These are phyloP conservation scores for Meda fulgida DNA, from an alignment of 2,797 vertebrate genomes.

Conservation along the genomic window DNA sequence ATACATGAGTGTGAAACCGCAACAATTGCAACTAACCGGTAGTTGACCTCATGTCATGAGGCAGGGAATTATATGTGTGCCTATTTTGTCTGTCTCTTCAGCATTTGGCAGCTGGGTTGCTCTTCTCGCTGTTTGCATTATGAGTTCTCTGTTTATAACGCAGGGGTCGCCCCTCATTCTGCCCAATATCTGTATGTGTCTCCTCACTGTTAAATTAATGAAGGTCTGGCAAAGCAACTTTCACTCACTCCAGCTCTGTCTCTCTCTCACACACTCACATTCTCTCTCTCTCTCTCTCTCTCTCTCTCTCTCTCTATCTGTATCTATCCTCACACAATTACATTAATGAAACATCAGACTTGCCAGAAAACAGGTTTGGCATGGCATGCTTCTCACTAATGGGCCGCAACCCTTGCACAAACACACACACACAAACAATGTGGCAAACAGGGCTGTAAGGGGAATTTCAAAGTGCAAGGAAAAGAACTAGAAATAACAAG, in stretches of 20 bases:
- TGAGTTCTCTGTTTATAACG: constrained; percentile 51
- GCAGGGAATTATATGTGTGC: background rate
- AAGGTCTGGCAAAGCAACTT: constrained; percentile 35
- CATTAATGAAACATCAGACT: constrained; percentile 54
- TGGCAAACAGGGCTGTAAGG: background rate
- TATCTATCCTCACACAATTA: constrained; percentile 44
- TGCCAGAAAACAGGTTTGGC: constrained; percentile 53
- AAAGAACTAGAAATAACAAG: constrained; percentile 55
- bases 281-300: constrained; percentile 17
- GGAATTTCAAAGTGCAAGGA: constrained; percentile 35
- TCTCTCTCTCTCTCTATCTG: constrained; percentile 29
- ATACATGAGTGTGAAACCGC: background rate
- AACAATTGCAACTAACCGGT: background rate
- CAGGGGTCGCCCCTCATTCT: constrained; percentile 47
- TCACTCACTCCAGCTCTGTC: constrained; percentile 24
- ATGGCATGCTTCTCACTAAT: constrained; percentile 39
- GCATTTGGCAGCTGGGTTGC: constrained; percentile 18
- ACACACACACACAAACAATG: constrained; percentile 7
- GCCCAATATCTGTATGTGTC: constrained; percentile 45
- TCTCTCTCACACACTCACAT: background rate
- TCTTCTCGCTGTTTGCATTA: constrained; percentile 22
- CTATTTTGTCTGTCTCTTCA: constrained; percentile 29
- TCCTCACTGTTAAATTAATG: constrained; percentile 49
- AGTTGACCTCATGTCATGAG: constrained; percentile 22
- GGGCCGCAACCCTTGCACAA: background rate